Evolutionary conservation across 2,113 vertebrate species (phyloP).

Genomic region (Hydrochoerus hydrochaeris): DNA sequence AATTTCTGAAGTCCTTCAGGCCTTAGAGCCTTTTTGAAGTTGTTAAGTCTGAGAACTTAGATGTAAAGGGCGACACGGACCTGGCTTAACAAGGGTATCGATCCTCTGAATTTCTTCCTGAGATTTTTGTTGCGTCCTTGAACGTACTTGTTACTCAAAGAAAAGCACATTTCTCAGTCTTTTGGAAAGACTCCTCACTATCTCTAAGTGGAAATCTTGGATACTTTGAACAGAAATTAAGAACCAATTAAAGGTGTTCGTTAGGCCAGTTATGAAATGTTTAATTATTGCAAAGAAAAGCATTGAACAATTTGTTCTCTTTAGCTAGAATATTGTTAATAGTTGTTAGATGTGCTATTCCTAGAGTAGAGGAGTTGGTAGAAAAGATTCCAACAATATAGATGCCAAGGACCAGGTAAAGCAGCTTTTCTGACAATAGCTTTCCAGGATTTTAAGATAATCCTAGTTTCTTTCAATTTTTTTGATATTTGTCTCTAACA

Average conservation of each 20-base stretch:
- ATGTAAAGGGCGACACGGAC: background rate
- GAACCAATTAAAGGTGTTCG: background rate
- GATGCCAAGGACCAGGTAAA: background rate
- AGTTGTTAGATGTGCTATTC: background rate
- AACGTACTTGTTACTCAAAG: background rate
- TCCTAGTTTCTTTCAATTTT: conserved; percentile 27
- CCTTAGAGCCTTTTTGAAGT: background rate
- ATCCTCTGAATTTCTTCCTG: background rate
- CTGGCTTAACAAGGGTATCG: background rate
- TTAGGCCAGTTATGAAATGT: background rate
- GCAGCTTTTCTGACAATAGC: background rate
- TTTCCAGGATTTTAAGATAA: background rate
- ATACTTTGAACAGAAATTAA: conserved; percentile 25
- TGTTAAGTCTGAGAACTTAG: background rate
- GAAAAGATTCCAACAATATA: background rate
- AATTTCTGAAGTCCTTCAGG: background rate
- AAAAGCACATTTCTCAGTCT: conserved; percentile 19
- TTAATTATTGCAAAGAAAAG: background rate
- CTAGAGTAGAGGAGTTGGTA: background rate
- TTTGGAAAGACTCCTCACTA: background rate
- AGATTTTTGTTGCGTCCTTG: conserved; percentile 19
- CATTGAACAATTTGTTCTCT: background rate
- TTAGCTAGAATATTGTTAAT: background rate
- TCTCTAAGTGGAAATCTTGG: background rate
- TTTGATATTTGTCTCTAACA: conserved; percentile 19